Evolutionary conservation across 1,140 invertebrate species (phyloP).

Genomic region (Notospermus geniculatus): DNA sequence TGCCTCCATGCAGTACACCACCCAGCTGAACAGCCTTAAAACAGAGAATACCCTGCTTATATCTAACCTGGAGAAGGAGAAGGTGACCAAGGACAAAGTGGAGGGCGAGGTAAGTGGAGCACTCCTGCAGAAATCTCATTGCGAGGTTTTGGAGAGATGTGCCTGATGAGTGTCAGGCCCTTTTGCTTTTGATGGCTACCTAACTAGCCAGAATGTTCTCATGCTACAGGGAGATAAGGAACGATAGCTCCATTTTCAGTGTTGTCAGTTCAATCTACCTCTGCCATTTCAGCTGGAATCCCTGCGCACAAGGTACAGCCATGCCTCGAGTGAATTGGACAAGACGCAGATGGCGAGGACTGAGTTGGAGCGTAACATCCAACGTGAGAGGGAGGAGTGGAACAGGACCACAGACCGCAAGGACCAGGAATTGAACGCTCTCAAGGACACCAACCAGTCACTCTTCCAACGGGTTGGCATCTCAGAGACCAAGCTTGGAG

Average conservation of each 20-base stretch:
- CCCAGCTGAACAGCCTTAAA: slow-evolving; percentile 32
- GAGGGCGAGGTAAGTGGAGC: slow-evolving; percentile 42
- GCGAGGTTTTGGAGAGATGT: too few species aligned
- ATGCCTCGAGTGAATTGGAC: slow-evolving; percentile 34
- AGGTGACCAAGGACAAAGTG: slow-evolving; percentile 35
- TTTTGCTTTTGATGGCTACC: too few species aligned
- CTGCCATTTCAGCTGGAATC: slow-evolving; percentile 46
- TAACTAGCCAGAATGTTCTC: too few species aligned
- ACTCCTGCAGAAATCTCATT: background rate
- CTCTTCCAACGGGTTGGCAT: slow-evolving; percentile 25
- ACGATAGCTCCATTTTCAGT: background rate
- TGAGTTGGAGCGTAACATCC: slow-evolving; percentile 38
- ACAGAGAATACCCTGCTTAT: slow-evolving; percentile 30
- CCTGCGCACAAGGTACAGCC: slow-evolving; percentile 28
- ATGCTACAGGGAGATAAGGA: too few species aligned
- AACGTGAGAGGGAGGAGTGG: slow-evolving; percentile 38
- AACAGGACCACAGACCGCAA: slow-evolving; percentile 33
- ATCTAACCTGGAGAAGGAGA: slow-evolving; percentile 36
- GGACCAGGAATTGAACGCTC: slow-evolving; percentile 30
- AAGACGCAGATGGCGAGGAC: slow-evolving; percentile 39
- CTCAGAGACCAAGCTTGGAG: slow-evolving; percentile 34
- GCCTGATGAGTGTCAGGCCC: too few species aligned
- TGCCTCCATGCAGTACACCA: slow-evolving; percentile 41
- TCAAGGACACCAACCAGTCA: slow-evolving; percentile 36
- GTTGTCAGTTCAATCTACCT: too few species aligned